Evolutionary conservation across 2,797 vertebrate genomes (phyloP), one percentile per base, ranked within the genome.

Genomic region (Xerus rutilus): DNA sequence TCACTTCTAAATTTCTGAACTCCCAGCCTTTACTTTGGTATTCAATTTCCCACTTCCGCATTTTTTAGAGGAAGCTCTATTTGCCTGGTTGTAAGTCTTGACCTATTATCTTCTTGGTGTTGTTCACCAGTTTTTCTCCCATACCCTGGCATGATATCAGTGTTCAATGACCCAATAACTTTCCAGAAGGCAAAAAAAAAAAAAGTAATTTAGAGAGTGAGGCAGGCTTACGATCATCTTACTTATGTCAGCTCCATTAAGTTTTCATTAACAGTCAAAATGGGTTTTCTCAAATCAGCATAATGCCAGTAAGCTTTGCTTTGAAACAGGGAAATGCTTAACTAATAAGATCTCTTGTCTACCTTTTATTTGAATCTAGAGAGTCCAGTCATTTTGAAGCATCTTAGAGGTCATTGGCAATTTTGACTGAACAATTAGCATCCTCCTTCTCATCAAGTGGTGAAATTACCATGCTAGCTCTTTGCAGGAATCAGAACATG

Each of bases 211-310:
- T 89, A 96, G 96, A 84, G 85, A 91, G 23, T 54, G 79, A 92
- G 82, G 87, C 86, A 79, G 35, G 69, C 67, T 88, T 85, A 77
- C 89, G 77, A 94, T 95, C 91, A 95, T 95, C 91, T 93, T 95
- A 89, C 88, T 96, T 97, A 87, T 94, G 79, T 95, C 95, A 97
- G 97, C 79, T 94, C 88, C 96, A 96, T 96, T 96, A 95, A 95
- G 96, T 94, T 97, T 98, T 97, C 93, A 97, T 97, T 96, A 97
- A 96, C 79, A 89, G 76, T 93, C 72, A 96, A 86, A 96, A 94
- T 85, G 90, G 62, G 65, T 17, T 81, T 96, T 94, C 89, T 91
- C 70, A 45, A 96, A 91, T 96, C 95, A 96, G 94, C 95, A 92
- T 79, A 87, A 95, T 91, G 67, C 72, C 89, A 91, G 88, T 74